Evolutionary conservation across 2,797 vertebrate species (phyloP).

Genomic region (Falco biarmicus): DNA sequence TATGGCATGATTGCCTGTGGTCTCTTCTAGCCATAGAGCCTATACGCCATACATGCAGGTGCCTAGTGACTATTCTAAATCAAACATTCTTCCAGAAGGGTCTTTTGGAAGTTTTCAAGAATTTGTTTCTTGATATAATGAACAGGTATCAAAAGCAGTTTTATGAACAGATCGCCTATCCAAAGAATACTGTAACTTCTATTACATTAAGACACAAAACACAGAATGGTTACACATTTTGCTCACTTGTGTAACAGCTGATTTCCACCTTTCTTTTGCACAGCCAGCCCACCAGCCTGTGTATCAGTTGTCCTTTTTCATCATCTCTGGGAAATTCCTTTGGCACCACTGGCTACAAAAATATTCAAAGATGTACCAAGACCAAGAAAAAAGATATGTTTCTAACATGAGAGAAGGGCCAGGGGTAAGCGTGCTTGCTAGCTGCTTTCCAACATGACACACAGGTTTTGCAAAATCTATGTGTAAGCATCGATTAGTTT

Average conservation of each 20-base stretch:
- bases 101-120: background rate
- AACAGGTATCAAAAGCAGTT: background rate
- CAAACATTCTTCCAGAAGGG: background rate
- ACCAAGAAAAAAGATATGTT: background rate
- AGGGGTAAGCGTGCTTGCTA: background rate
- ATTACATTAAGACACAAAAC: background rate
- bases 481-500: background rate
- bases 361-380: background rate
- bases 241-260: background rate
- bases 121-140: background rate
- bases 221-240: background rate
- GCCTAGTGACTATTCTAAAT: background rate
- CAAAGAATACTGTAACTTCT: background rate
- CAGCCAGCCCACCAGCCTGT: background rate
- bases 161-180: background rate
- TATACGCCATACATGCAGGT: fast-evolving
- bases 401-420: background rate
- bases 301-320: background rate
- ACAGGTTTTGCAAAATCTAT: background rate
- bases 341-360: background rate
- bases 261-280: background rate
- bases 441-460: background rate
- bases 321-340: background rate
- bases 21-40: background rate
- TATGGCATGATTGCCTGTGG: background rate